A percentile compares a stretch with the other conserved stretches of the same genome.
phyloP scores from a whole-genome alignment of 2,113 vertebrate genomes.

The Numenius arquata region DNA sequence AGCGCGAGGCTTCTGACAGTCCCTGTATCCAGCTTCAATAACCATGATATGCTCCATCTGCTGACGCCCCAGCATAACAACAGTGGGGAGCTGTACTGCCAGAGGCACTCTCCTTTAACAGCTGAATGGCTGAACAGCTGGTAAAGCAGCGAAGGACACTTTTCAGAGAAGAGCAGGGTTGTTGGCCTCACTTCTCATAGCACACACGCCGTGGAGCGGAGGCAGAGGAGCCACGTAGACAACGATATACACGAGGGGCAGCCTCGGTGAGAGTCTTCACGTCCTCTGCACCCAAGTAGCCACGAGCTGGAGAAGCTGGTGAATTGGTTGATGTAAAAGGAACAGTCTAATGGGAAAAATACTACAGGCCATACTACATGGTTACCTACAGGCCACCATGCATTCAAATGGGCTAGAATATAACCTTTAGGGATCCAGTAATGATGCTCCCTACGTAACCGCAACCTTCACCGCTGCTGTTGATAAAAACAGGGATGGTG shows the following conservation, averaged over 20 bases:
- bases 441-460: not conserved
- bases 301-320: rapidly evolving
- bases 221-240: not conserved
- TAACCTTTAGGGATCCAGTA: not conserved
- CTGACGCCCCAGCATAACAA: slow-evolving; percentile 56
- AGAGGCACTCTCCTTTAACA: slow-evolving; percentile 52
- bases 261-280: rapidly evolving
- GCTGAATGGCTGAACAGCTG: slow-evolving; percentile 67
- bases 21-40: slow-evolving; percentile 51
- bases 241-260: not conserved
- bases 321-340: not conserved
- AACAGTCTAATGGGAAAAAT: not conserved
- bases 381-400: not conserved
- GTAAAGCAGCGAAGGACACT: slow-evolving; percentile 53
- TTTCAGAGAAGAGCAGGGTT: not conserved
- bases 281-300: not conserved
- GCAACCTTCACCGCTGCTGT: not conserved
- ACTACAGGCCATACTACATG: no score
- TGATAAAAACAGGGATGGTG: not conserved
- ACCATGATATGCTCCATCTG: slow-evolving; percentile 69
- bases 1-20: slow-evolving; percentile 32
- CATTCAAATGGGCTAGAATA: not conserved
- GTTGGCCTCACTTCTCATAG: not conserved
- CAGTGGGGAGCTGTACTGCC: slow-evolving; percentile 65
- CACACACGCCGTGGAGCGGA: not conserved